Conservation (phyloP, 1,140 invertebrate species). For the fruit fly (Drosophila melanogaster) region Release_6_plus_ISO1_MT NT_037436.4:22667001-22667500, state of each 20-base stretch:
- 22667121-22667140: background rate
- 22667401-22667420: constrained; percentile 75
- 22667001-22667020: constrained; percentile 16
- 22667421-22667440: constrained; percentile 50
- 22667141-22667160: background rate
- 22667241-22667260: constrained; percentile 60
- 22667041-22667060: constrained; percentile 74
- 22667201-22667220: constrained; percentile 67
- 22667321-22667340: constrained; percentile 79
- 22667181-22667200: background rate
- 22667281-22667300: constrained; percentile 63
- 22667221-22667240: constrained; percentile 75
- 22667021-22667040: constrained; percentile 13
- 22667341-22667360: constrained; percentile 82
- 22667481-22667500: constrained; percentile 64
- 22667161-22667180: background rate
- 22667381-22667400: constrained; percentile 54
- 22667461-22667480: constrained; percentile 53
- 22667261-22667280: constrained; percentile 72
- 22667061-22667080: constrained; percentile 80
- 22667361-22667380: constrained; percentile 5
- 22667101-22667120: constrained; percentile 71
- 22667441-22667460: constrained; percentile 39
- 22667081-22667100: constrained; percentile 67
- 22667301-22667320: constrained; percentile 71